Base-by-base conservation (phyloP, 2,888 invertebrate species). In the Ariolimax columbianus region DNA sequence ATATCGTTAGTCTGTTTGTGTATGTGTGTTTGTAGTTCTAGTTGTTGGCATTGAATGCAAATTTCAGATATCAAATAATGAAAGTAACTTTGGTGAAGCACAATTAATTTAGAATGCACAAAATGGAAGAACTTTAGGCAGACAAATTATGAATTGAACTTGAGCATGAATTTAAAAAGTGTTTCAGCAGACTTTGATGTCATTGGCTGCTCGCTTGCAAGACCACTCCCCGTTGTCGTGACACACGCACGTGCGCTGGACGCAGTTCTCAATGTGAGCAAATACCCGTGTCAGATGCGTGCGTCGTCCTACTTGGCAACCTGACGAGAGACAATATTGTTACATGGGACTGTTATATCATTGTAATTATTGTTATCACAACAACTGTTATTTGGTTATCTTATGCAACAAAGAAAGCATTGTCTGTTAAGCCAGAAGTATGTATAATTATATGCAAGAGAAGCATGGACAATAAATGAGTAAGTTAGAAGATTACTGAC, bases 261-360 rank as follows among this genome's bases (percentile, higher is more conserved):
- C 63, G 78, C 89, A 89, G 63, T 88, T 68, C 68, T 89, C 88
- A 4, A 88, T 75, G 36, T 81, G 86, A 33, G 86, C 87, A 75
- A 91, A 91, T 38, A 89, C 82, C 36, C 89, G 87, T 3, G 90
- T 90, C 83, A 86, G 88, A 86, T 90, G 90, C 9, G 88, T 89
- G 38, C 86, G 84, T 79, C 88, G 87, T 0, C 89, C 89, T 7
- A 90, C 88, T 23, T 63, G 84, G 77, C 91, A 91, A 17, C 90
- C 91, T 91, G 89, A 38, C n/a, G 26, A 40, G n/a, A 63, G 4
- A 63, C 4, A 63, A n/a, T 63, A 63, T 30, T n/a, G n/a, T n/a
- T n/a, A n/a, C n/a, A n/a, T n/a, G n/a, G n/a, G n/a, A n/a, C n/a
- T n/a, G n/a, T n/a, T n/a, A n/a, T n/a, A n/a, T n/a, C n/a, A n/a